phyloP scores from a whole-genome alignment of 1,140 invertebrate species.

The Hyles euphorbiae region DNA sequence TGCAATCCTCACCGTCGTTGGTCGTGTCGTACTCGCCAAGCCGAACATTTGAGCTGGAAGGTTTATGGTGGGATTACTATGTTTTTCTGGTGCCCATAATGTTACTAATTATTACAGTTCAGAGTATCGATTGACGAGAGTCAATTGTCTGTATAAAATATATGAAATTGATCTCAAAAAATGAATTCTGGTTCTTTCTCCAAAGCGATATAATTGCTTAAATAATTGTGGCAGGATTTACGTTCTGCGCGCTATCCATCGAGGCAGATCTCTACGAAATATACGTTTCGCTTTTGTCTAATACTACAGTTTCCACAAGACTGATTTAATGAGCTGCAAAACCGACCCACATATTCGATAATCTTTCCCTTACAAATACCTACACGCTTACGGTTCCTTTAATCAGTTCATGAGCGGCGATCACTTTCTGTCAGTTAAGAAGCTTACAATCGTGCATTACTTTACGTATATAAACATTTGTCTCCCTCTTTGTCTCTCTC shows the following conservation, averaged over 20 bases:
- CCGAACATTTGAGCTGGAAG: conserved; percentile 43
- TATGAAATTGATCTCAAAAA: not conserved
- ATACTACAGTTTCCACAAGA: not conserved
- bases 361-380: not conserved
- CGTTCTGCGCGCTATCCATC: not conserved
- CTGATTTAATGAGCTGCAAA: no score
- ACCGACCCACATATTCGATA: not conserved
- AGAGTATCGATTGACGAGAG: not conserved
- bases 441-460: not conserved
- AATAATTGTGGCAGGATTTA: not conserved
- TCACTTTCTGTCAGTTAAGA: not conserved
- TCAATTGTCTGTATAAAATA: not conserved
- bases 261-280: not conserved
- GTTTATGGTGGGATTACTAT: not conserved
- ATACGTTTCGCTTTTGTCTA: not conserved
- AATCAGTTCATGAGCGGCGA: not conserved
- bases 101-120: not conserved
- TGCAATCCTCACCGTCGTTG: conserved; percentile 45
- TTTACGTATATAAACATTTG: not conserved
- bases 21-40: conserved; percentile 73
- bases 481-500: not conserved
- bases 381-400: not conserved
- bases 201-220: not conserved
- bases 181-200: not conserved
- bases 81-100: not conserved